Base-by-base conservation (phyloP, 1,140 invertebrate genomes). In the Drosophila guanche region DNA sequence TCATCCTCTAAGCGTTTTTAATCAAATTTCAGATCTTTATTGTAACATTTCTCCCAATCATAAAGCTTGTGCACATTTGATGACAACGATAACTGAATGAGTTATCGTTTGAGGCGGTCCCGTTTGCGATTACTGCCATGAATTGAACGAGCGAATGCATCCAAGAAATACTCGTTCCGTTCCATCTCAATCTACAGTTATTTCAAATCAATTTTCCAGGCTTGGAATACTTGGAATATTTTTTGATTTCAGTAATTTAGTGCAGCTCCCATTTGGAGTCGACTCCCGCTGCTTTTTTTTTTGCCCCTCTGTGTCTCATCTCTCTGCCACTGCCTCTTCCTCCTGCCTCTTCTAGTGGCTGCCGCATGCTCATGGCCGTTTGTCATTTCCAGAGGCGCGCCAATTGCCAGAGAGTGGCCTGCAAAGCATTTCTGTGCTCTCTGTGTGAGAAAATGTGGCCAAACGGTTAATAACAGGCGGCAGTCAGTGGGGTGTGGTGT, bases 361-460 rank as follows among this genome's bases (percentile, higher is more conserved):
- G 33, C 48, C 52, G 22, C 67, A 70, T 57, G 41, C 69, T 46
- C 67, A 71, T 53, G 70, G 67, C 72, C 76, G 79, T 76, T 85
- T 85, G 80, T 86, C 80, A 79, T 79, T 85, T 85, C 59, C 48
- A 80, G 70, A 85, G 81, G 80, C 80, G 80, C 67, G 80, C 76
- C 80, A 85, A 84, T 72, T 79, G 79, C 75, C 60, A 60, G 54
- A 76, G 78, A 73, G 78, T 57, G 59, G 77, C 51, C 72, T 68
- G 60, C 73, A 58, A 68, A 68, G 48, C 79, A 81, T 77, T 78
- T 83, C 73, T 62, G 59, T 53, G 46, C 61, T 45, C 45, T 60
- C 66, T 69, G 74, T 85, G 76, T 88, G 83, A 88, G 83, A 86
- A 88, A 79, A 86, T 88, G 78, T 76, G 72, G 83, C 83, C 83